Conservation (phyloP, 1,140 invertebrate species). For the Stenopsyche tienmushanensis region DNA sequence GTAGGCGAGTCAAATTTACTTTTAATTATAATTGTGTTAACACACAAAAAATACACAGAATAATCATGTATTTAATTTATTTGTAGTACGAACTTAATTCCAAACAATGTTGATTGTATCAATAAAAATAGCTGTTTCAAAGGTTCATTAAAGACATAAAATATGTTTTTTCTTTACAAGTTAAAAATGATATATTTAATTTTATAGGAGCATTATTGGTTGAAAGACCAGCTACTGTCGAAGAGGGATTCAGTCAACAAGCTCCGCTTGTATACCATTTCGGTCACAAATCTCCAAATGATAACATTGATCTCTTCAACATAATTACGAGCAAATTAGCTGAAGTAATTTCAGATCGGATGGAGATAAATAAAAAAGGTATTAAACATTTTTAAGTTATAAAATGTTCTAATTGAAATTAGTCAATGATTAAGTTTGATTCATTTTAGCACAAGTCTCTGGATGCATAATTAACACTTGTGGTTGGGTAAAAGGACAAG, state of each 20-base stretch:
- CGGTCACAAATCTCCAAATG: constrained; percentile 78
- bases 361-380: constrained; percentile 86
- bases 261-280: constrained; percentile 93
- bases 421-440: too few relatives aligned
- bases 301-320: constrained; percentile 86
- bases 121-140: too few relatives aligned
- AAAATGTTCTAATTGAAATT: constrained; percentile 3
- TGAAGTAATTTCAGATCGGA: constrained; percentile 79
- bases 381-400: constrained; percentile 38
- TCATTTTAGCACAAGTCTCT: constrained; percentile 72
- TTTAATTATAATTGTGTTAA: background rate
- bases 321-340: constrained; percentile 82
- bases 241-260: constrained; percentile 90
- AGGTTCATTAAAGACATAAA: too few relatives aligned
- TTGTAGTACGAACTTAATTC: background rate
- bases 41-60: constrained; percentile 1
- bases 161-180: too few relatives aligned
- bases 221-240: constrained; percentile 86
- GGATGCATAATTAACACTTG: constrained; percentile 99
- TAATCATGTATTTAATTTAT: background rate
- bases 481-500: constrained; percentile 92
- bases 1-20: constrained; percentile 48
- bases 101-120: background rate
- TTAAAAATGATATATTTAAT: constrained; percentile 18
- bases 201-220: constrained; percentile 77